A percentile compares a stretch with the other conserved stretches of the same genome.
Conservation (phyloP, 2,888 invertebrate genomes). For the Dyspetes luteomarginatus region DNA sequence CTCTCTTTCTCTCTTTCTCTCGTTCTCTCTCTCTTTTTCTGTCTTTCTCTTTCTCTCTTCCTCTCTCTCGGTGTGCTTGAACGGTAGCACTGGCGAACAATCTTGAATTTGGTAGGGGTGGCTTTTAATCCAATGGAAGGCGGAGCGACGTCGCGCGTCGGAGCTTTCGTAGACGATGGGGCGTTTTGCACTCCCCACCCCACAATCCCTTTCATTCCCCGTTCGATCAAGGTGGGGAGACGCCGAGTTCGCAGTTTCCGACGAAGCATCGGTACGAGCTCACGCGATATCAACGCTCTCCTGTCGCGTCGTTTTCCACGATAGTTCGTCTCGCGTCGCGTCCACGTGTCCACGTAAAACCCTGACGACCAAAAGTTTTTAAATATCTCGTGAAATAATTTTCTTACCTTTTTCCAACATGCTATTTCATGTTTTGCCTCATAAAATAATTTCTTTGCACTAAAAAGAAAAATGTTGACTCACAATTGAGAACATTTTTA, state of each 20-base stretch:
- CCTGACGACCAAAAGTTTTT: not conserved
- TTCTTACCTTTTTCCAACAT: conserved; percentile 10
- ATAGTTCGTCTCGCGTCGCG: conserved; percentile 45
- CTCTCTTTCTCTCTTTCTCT: conserved; percentile 30
- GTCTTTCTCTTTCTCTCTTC: not conserved
- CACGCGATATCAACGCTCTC: conserved; percentile 70
- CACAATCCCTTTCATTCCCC: conserved; percentile 72
- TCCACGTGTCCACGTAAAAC: conserved; percentile 42
- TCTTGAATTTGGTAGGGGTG: conserved; percentile 68
- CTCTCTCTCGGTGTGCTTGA: conserved; percentile 38
- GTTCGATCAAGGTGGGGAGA: conserved; percentile 75
- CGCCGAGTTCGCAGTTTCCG: conserved; percentile 78
- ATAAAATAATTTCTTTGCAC: not conserved
- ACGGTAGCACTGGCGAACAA: conserved; percentile 56
- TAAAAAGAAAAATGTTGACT: not conserved
- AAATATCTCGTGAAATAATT: not conserved
- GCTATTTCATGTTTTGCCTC: not conserved
- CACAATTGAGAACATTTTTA: too few relatives aligned
- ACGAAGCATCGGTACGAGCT: conserved; percentile 77
- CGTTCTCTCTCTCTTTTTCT: too few relatives aligned
- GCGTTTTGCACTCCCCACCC: conserved; percentile 67
- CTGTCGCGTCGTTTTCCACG: conserved; percentile 16
- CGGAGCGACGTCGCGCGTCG: conserved; percentile 82
- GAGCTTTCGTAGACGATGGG: conserved; percentile 56
- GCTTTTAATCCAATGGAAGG: conserved; percentile 74